phyloP scores from a whole-genome alignment of 2,113 vertebrate species.

The Atractosteus spatula region DNA sequence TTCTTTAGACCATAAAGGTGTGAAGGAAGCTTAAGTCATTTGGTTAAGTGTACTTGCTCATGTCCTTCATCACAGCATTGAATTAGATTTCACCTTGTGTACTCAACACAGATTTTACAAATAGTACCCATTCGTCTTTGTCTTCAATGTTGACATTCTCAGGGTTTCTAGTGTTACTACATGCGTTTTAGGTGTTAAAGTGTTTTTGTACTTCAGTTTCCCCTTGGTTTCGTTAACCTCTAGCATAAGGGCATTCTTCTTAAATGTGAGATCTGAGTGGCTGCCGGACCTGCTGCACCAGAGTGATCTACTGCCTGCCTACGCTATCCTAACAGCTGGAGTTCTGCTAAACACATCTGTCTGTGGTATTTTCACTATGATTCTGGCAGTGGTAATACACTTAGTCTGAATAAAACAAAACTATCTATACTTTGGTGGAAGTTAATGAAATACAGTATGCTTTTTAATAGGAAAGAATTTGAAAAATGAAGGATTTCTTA shows the following conservation, averaged over 20 bases:
- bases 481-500: no score
- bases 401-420: neutral
- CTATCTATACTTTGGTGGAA: no score
- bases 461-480: no score
- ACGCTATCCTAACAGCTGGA: neutral
- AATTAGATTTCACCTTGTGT: conserved; percentile 21
- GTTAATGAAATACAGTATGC: no score
- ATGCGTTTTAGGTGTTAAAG: conserved; percentile 34
- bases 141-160: conserved; percentile 30
- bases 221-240: neutral
- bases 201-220: conserved; percentile 14
- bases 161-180: conserved; percentile 14
- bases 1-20: conserved; percentile 5
- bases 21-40: neutral
- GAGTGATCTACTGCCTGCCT: neutral
- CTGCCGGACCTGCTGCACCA: neutral
- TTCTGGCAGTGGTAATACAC: neutral
- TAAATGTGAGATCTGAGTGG: conserved; percentile 4
- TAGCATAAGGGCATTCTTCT: neutral
- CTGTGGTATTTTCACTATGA: neutral
- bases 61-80: conserved; percentile 20
- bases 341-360: neutral
- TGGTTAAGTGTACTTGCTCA: conserved; percentile 5
- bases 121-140: conserved; percentile 30
- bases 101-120: conserved; percentile 25